Evolutionary conservation across 2,888 invertebrate species (phyloP), one percentile per base, ranked within the genome.

Genomic region (Dromius quadrimaculatus): DNA sequence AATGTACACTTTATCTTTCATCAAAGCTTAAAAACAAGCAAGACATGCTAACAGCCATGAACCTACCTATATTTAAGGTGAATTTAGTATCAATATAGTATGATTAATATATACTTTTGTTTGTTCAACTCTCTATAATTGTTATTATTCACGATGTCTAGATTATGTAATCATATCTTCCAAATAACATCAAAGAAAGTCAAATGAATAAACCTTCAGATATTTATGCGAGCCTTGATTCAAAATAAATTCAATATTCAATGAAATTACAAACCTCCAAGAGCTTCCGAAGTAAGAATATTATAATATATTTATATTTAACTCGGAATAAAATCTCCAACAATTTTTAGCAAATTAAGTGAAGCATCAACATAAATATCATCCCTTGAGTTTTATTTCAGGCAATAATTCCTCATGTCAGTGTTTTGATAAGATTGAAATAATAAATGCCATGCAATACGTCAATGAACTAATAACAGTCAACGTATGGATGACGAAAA

Each of bases 391-490:
- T 41, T 1, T 41, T 41, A 15, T 15, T 41, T 11, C 11, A 1
- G 41, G 15, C 41, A 41, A 41, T 41, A 41, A 8, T 41, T 41
- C 41, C 15, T 1, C 15, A 5, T 13, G 41, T 41, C 15, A 41
- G 15, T 41, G 41, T 41, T 41, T 41, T 11, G 13, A 41, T 41
- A 2, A 17, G 11, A 15, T 41, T 41, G 15, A 41, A 41, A 3
- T 41, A 41, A 41, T 41, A 41, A 41, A 41, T 41, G 41, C 41
- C 15, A 1, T 15, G 41, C 41, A 41, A 41, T 41, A 41, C 15
- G 41, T 41, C 41, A 41, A 6, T 41, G 41, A 15, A 41, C 41
- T 41, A 41, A 41, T 41, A 41, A 41, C 41, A 41, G 4, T 15
- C 41, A 2, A 41, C 15, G 15, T 15, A 11, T 15, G 15, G 41